Conservation (phyloP, 2,888 invertebrate genomes). For the Hedychridium roseum region DNA sequence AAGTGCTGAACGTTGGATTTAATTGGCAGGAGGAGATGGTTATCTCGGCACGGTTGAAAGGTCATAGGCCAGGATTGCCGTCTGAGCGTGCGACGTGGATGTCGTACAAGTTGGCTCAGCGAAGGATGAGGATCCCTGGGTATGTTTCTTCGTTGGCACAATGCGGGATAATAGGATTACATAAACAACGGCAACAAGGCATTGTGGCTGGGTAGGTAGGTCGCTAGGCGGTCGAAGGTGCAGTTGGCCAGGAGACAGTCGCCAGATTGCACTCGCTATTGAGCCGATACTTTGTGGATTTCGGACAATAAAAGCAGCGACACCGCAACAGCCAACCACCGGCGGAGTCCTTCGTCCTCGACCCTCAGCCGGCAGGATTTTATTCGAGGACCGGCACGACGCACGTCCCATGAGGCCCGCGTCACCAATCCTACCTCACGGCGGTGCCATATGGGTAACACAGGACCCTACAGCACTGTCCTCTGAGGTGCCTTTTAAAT, state of each 20-base stretch:
- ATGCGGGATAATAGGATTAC: conserved; percentile 63
- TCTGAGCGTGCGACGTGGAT: conserved; percentile 7
- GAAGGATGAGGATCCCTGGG: conserved; percentile 54
- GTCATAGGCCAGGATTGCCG: conserved; percentile 10
- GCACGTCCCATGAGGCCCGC: conserved; percentile 31
- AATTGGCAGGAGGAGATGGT: too few species aligned
- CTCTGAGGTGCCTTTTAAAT: too few species aligned
- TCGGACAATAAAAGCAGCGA: conserved; percentile 48
- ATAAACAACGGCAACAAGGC: conserved; percentile 62
- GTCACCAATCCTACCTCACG: conserved; percentile 8
- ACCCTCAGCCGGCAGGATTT: conserved; percentile 28
- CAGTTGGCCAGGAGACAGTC: conserved; percentile 50
- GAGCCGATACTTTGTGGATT: conserved; percentile 58
- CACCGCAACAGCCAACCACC: conserved; percentile 23
- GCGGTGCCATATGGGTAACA: not conserved
- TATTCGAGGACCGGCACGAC: conserved; percentile 34
- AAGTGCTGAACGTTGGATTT: too few species aligned
- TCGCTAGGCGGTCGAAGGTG: conserved; percentile 21
- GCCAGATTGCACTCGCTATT: conserved; percentile 47
- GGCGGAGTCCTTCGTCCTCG: conserved; percentile 27
- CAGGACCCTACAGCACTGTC: too few species aligned
- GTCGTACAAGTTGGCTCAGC: conserved; percentile 17
- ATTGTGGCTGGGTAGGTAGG: conserved; percentile 52
- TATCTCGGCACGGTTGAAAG: too few species aligned
- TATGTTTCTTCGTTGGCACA: conserved; percentile 55